phyloP scores from a whole-genome alignment of 2,888 invertebrate genomes.

The Sarcophaga rosellei region DNA sequence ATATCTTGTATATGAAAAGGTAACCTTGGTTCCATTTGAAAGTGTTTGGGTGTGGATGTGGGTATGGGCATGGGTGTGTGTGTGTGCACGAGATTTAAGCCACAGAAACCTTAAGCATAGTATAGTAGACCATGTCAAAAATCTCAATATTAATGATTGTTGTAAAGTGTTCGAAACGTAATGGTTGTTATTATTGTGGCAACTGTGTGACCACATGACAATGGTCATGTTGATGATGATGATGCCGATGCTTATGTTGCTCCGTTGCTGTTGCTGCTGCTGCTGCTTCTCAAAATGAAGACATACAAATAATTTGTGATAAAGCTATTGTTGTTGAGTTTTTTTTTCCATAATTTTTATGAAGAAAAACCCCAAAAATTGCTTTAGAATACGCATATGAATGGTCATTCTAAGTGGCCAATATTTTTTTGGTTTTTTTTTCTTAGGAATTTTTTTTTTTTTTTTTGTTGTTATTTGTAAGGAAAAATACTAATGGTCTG shows the following conservation, averaged over 20 bases:
- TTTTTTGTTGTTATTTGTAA: slow-evolving; percentile 28
- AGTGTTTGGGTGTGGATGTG: no score
- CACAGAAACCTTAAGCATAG: slow-evolving; percentile 4
- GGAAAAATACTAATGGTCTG: slow-evolving; percentile 7
- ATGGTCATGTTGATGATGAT: background rate
- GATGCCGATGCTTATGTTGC: background rate
- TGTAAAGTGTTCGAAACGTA: slow-evolving; percentile 28
- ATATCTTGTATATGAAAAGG: background rate
- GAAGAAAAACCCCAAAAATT: background rate
- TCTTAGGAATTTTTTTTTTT: background rate
- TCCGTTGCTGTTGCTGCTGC: background rate
- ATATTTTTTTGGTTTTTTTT: background rate
- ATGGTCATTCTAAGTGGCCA: background rate
- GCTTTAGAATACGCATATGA: background rate
- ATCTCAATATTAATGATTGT: slow-evolving; percentile 42
- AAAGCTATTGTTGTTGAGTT: slow-evolving; percentile 10
- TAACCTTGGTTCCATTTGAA: background rate
- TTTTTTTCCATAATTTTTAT: background rate
- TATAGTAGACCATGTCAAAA: slow-evolving; percentile 6
- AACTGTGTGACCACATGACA: slow-evolving; percentile 33
- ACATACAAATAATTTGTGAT: slow-evolving; percentile 5
- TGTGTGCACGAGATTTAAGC: background rate
- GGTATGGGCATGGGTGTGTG: no score
- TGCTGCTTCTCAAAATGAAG: background rate
- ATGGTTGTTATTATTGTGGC: slow-evolving; percentile 14